Conservation (phyloP, 2,113 vertebrate genomes). For the Lasiurus borealis region DNA sequence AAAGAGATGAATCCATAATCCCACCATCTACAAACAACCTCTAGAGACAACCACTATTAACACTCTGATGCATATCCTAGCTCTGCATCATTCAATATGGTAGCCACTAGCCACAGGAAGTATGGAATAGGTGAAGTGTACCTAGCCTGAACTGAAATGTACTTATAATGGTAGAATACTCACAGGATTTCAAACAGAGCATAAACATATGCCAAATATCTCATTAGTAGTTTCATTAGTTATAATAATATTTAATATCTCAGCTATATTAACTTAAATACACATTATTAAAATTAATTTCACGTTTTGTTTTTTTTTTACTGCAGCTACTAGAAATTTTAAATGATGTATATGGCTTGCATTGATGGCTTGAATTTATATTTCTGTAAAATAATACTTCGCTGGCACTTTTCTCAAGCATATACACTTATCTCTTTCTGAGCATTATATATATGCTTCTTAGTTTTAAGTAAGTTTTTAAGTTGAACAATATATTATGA, state of each 20-base stretch:
- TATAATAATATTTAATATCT: neutral
- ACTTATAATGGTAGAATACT: neutral
- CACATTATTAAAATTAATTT: conserved; percentile 36
- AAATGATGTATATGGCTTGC: neutral
- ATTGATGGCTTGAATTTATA: neutral
- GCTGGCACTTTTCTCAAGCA: conserved; percentile 7
- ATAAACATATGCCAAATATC: neutral
- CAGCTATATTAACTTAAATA: conserved; percentile 17
- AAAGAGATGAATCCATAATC: neutral
- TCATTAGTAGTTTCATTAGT: neutral
- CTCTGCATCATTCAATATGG: neutral
- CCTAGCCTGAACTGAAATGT: neutral
- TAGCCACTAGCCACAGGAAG: neutral
- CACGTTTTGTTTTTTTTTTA: conserved; percentile 10
- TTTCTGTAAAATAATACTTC: neutral
- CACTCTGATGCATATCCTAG: neutral
- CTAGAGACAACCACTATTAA: neutral
- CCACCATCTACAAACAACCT: neutral
- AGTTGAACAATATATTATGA: conserved; percentile 2
- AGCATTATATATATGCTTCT: neutral
- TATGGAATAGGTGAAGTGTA: neutral
- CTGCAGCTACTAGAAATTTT: neutral
- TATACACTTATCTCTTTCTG: neutral
- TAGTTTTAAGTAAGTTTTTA: conserved; percentile 22
- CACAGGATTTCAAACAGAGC: neutral